Evolutionary conservation across 2,797 vertebrate species (phyloP).

Genomic region (Melopsittacus undulatus): DNA sequence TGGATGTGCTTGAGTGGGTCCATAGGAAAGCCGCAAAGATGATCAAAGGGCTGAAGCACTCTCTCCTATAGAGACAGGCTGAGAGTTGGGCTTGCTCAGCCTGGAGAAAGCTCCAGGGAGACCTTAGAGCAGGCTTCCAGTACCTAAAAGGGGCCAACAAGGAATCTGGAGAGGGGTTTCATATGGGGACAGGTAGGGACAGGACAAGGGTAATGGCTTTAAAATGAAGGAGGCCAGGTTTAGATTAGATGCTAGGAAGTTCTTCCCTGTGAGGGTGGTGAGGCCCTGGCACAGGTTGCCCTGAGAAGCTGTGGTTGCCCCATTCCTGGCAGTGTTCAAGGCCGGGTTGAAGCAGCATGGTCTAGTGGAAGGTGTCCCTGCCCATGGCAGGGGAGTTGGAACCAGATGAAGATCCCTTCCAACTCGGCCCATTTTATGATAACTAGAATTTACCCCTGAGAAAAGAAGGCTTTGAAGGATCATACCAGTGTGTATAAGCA

Average conservation of each 20-base stretch:
- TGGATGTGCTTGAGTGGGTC: not conserved
- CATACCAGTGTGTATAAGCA: not conserved
- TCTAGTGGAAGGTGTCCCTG: not conserved
- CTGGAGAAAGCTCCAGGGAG: not conserved
- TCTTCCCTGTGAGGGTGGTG: not conserved
- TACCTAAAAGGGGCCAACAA: not conserved
- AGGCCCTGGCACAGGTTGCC: not conserved
- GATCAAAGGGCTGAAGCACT: not conserved
- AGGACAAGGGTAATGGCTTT: not conserved
- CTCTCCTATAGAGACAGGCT: not conserved
- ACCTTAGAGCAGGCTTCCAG: not conserved
- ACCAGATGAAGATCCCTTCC: not conserved
- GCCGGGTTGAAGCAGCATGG: not conserved
- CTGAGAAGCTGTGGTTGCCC: not conserved
- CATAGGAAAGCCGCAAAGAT: not conserved
- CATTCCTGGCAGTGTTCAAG: not conserved
- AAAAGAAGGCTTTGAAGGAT: not conserved
- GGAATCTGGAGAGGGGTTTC: not conserved
- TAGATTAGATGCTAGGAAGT: not conserved
- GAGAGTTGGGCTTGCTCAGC: not conserved
- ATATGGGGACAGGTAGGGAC: not conserved
- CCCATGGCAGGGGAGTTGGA: not conserved
- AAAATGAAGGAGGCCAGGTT: not conserved
- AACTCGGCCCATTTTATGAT: not conserved
- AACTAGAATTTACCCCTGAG: not conserved